Percentiles rank a stretch among this genome's conserved stretches.
phyloP scores from a whole-genome alignment of 2,113 vertebrate genomes.

The Uropsilus gracilis region DNA sequence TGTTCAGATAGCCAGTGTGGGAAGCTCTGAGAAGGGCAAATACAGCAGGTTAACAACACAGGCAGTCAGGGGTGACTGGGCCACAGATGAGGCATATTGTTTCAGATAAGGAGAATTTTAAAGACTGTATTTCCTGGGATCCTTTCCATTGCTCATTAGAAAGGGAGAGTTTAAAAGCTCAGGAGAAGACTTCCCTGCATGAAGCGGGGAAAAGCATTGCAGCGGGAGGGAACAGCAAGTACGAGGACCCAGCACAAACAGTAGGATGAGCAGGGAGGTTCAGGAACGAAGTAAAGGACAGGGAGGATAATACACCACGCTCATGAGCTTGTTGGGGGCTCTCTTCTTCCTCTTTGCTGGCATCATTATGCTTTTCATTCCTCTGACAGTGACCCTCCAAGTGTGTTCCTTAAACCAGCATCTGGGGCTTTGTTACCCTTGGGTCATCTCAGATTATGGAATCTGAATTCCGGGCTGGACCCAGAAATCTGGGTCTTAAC shows the following conservation, averaged over 20 bases:
- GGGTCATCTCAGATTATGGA: neutral
- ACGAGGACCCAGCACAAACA: neutral
- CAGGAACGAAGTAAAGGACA: rapidly evolving
- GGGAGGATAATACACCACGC: no score
- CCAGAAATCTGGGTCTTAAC: neutral
- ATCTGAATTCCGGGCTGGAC: neutral
- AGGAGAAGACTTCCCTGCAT: neutral
- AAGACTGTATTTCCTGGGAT: no score
- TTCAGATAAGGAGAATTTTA: neutral
- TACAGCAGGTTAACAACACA: rapidly evolving
- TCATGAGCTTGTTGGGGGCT: neutral
- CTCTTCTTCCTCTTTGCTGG: neutral
- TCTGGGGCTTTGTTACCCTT: neutral
- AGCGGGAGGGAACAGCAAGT: neutral
- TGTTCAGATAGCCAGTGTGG: rapidly evolving
- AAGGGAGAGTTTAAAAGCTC: neutral
- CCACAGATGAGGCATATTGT: neutral
- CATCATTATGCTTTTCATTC: neutral
- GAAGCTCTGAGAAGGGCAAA: no score
- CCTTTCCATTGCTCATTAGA: no score
- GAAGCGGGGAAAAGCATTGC: neutral
- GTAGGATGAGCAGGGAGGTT: neutral
- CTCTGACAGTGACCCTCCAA: neutral
- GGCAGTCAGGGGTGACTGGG: neutral
- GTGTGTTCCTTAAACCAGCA: neutral